These are phyloP conservation scores for Flabesymbios commensalis DNA, from an alignment of 2,888 invertebrate genomes.

Conservation along the genomic window DNA sequence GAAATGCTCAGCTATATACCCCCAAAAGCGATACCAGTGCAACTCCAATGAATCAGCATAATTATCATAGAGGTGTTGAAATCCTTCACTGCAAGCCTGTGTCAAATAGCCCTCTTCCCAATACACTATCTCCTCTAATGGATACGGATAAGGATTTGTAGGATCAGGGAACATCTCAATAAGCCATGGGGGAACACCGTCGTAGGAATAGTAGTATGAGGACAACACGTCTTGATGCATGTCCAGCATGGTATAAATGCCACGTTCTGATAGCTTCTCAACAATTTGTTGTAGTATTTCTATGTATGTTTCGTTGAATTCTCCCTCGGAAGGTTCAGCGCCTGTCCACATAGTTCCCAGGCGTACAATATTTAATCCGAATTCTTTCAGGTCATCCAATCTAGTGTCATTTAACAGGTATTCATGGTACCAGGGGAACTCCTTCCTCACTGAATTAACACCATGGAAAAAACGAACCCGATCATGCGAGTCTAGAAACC, in stretches of 20 bases:
- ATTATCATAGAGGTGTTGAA: conserved; percentile 42
- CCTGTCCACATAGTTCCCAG: conserved; percentile 46
- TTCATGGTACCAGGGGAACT: conserved; percentile 38
- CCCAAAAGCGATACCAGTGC: conserved; percentile 40
- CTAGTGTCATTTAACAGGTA: conserved; percentile 31
- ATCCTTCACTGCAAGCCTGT: conserved; percentile 36
- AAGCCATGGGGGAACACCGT: conserved; percentile 42
- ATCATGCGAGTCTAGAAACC: conserved; percentile 36
- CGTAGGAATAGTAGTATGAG: conserved; percentile 31
- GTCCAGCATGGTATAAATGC: conserved; percentile 42
- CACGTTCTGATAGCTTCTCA: conserved; percentile 22
- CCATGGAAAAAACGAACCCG: conserved; percentile 41
- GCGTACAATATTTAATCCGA: conserved; percentile 42
- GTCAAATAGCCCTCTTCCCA: conserved; percentile 41
- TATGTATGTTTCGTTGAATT: conserved; percentile 40
- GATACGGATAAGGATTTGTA: conserved; percentile 40
- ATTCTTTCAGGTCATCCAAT: conserved; percentile 30
- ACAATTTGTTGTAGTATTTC: conserved; percentile 32
- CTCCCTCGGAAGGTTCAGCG: conserved; percentile 30
- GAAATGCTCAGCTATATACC: conserved; percentile 32
- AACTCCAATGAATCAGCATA: conserved; percentile 23
- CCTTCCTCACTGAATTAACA: conserved; percentile 39
- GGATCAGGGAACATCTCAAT: conserved; percentile 38
- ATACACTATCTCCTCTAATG: conserved; percentile 25
- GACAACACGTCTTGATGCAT: conserved; percentile 43